Conservation (phyloP, 2,113 vertebrate genomes). For the Aix galericulata region DNA sequence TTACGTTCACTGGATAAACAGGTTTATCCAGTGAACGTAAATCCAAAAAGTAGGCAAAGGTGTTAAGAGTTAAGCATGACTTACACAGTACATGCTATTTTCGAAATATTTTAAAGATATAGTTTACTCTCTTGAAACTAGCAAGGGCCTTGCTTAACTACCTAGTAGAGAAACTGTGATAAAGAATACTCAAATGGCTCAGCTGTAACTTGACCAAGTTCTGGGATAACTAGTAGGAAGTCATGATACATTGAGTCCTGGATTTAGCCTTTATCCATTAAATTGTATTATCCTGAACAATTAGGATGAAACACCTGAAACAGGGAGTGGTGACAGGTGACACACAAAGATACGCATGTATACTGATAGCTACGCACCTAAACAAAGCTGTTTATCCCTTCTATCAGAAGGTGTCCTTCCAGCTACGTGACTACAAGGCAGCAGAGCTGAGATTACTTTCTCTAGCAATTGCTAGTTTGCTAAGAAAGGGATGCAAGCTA, state of each 20-base stretch:
- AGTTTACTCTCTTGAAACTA: background rate
- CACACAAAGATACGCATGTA: fast-evolving
- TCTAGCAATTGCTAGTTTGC: background rate
- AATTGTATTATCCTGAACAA: background rate
- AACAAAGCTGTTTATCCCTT: background rate
- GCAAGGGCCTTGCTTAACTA: background rate
- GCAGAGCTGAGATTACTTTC: background rate
- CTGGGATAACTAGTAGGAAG: background rate
- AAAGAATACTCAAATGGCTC: background rate
- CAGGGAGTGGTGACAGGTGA: background rate
- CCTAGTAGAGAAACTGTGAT: background rate
- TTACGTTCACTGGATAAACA: background rate
- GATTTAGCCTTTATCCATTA: background rate
- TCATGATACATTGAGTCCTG: background rate
- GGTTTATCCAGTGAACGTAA: too few species aligned
- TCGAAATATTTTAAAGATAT: background rate
- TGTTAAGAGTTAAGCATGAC: background rate
- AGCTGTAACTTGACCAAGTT: background rate
- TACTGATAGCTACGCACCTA: background rate
- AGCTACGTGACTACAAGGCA: background rate
- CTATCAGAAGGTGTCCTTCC: background rate
- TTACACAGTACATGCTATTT: background rate
- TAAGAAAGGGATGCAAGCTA: background rate
- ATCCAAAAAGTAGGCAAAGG: background rate
- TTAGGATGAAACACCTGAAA: background rate